Conservation (phyloP, 2,113 vertebrate species). For the Mustelus asterias region DNA sequence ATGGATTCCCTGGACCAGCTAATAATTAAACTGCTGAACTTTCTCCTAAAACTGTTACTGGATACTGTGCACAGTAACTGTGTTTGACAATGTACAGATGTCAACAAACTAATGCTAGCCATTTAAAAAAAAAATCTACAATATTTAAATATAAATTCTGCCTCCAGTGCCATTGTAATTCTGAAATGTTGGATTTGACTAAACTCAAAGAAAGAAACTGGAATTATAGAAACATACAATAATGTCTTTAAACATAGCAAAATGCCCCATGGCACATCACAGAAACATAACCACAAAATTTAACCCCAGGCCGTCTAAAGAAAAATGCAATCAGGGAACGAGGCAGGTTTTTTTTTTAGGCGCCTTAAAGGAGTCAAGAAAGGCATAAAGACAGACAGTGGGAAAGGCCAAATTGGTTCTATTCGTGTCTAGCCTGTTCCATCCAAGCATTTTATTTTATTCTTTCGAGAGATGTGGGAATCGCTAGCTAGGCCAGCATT, state of each 20-base stretch:
- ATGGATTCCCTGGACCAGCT: not conserved
- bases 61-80: not conserved
- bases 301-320: not conserved
- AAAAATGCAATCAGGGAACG: not conserved
- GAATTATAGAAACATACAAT: not conserved
- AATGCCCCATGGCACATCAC: not conserved
- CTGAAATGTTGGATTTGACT: not conserved
- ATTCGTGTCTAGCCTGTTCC: not conserved
- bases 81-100: not conserved
- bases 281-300: not conserved
- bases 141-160: not conserved
- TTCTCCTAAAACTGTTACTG: not conserved
- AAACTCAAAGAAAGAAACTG: not conserved
- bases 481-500: too few relatives aligned
- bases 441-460: too few relatives aligned
- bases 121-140: not conserved
- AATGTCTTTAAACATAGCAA: not conserved
- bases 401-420: not conserved
- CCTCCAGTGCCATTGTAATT: not conserved
- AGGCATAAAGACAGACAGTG: not conserved
- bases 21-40: not conserved
- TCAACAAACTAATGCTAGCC: not conserved
- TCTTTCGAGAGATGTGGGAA: too few relatives aligned
- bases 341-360: not conserved
- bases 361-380: not conserved